Base-by-base conservation (phyloP, 2,797 vertebrate genomes). In the Sebastes oblongus region DNA sequence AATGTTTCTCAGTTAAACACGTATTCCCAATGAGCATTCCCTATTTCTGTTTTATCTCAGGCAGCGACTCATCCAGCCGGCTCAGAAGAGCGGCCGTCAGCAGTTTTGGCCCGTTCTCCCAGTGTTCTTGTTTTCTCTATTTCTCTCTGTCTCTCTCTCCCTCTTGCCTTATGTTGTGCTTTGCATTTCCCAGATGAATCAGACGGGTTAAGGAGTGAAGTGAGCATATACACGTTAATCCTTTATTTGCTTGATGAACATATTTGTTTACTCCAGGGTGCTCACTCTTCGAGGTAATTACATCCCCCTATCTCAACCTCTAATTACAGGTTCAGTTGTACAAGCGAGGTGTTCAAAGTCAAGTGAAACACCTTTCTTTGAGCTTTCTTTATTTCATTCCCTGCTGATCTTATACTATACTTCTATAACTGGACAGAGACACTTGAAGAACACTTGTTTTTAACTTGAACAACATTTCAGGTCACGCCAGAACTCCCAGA, bases 241-340 rank as follows among this genome's bases (percentile, higher is more conserved):
- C 93, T 92, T 91, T 93, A 93, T 93, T 93, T 94, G 91, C 93
- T 93, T 93, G 93, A 95, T 89, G 92, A 95, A 96, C 93, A 94
- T 93, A 94, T 94, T 95, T 94, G 86, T 94, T 93, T 92, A 90
- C 93, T 93, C 94, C 56, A 77, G 93, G 92, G 91, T 91, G 24
- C 85, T 86, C 82, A 75, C 86, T 85, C 87, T 89, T 93, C 76
- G 86, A 90, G 86, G 90, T 93, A 94, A 95, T 95, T 94, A 94
- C 90, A 92, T 85, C 80, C 80, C 56, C 75, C 59, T 92, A 94
- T 94, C 91, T 93, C 81, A 86, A 80, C 81, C 90, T 71, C 85
- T 93, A 94, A 94, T 95, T 94, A 91, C 83, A 89, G 87, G 85
- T 89, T 94, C 93, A 93, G 87, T 91, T 85, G 78, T 70, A 90